Base-by-base conservation (phyloP, 2,113 vertebrate genomes). In the Cygnus atratus region DNA sequence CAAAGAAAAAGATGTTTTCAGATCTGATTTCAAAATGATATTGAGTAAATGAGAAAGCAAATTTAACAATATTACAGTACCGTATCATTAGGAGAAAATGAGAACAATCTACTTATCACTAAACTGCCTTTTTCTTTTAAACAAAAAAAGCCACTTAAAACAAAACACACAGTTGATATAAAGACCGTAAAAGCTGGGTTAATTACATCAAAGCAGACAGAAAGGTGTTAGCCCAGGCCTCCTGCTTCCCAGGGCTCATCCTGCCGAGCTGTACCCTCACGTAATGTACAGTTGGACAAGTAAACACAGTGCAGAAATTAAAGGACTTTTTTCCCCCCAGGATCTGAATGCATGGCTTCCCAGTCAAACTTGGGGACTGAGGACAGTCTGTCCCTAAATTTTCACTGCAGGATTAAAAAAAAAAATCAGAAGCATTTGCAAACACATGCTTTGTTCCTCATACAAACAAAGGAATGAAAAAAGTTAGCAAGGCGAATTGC, bases 21-120 rank as follows among this genome's bases (percentile, higher is more conserved):
- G 86, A 92, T 94, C 80, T 54, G 86, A 96, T 97, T 96, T 95
- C 88, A 95, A 95, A 95, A 88, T 39, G 54, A 88, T 58, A 80
- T 33, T 58, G 73, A 48, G 15, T 19, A 90, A 95, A 70, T 5
- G 58, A 76, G 73, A 90, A 84, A 62, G 88, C 62, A 70, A 41
- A 76, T 87, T 58, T 88, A 95, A 95, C 81, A 84, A 63, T 86
- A 84, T 91, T 43, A 41, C 84, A 41, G 59, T 46, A 81, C 37
- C 84, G 85, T 92, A 75, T 94, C 84, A 92, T 92, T 88, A 95
- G 87, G 65, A 87, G 90, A 84, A 84, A 92, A 92, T 65, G 57
- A 93, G 80, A 94, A 52, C 19, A 20, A 72, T 90, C 79, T 84
- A 43, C 94, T 94, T 88, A 95, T 81, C 86, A 8, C 80, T 57